Base-by-base conservation (phyloP, 2,888 invertebrate genomes). In the Neoscelio sp. region DNA sequence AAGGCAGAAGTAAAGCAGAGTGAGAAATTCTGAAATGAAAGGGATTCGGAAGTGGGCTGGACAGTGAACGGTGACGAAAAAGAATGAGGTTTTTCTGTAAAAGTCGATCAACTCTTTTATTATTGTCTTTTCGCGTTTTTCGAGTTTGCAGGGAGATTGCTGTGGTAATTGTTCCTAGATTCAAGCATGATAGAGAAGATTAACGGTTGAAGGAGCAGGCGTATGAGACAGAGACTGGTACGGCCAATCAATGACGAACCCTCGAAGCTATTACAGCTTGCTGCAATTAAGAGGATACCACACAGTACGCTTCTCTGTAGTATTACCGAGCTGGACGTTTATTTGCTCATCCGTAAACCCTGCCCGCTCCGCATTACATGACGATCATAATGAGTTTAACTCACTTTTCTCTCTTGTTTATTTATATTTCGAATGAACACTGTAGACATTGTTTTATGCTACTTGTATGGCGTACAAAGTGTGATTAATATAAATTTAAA, bases 161-260 rank as follows among this genome's bases (percentile, higher is more conserved):
- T 65, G 68, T 76, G 77, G 83, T 85, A 87, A 87, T 87, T 86
- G 85, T 83, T 82, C 81, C 70, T 81, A 80, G 79, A 83, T 52
- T 33, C 33, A n/a, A 5, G 18, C 33, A 33, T 18, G 52, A 52
- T 33, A 2, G 33, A 52, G 18, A 33, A 33, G 52, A 52, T 52
- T 8, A 52, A 52, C 52, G 33, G 12, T 52, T 33, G 35, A 52
- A 52, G 52, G 35, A 35, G 52, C 52, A 10, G 52, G 35, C 33
- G 35, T 52, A 52, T 52, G 52, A 52, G 52, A 33, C 35, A 35
- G 52, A 52, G 30, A 52, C 52, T 52, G 52, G 52, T 52, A 52
- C 52, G 71, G 77, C 74, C 80, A 83, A 85, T 85, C 85, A 82
- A 85, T 83, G 70, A 73, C 79, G 80, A 65, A 78, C 80, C 78